phyloP scores from a whole-genome alignment of 2,888 invertebrate species.

The Drosophila paramelanica region DNA sequence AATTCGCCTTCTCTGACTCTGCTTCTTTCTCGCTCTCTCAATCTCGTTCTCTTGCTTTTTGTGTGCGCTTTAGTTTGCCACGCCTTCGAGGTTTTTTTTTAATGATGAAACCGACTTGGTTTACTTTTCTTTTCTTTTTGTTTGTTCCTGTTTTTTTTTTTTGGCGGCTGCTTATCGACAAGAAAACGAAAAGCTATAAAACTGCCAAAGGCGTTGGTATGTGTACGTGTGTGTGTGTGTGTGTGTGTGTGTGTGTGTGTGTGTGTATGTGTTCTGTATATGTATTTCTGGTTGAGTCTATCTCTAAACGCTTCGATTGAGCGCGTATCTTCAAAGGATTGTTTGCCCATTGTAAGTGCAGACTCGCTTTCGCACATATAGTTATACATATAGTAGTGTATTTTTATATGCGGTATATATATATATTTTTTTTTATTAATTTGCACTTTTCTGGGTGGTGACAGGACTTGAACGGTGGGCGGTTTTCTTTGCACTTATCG shows the following conservation, averaged over 20 bases:
- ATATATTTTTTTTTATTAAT: constrained; percentile 40
- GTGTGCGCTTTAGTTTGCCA: constrained; percentile 30
- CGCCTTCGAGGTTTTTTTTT: constrained; percentile 30
- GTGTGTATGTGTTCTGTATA: constrained; percentile 9
- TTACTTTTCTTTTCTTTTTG: constrained; percentile 15
- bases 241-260: too few species aligned
- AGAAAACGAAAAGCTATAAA: constrained; percentile 44
- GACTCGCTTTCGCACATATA: background rate
- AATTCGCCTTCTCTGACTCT: constrained; percentile 1
- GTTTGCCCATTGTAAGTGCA: background rate
- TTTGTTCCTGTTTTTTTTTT: constrained; percentile 14
- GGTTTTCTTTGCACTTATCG: constrained; percentile 60
- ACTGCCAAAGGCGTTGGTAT: constrained; percentile 34
- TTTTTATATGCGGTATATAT: background rate
- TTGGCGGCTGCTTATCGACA: constrained; percentile 46
- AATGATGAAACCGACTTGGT: constrained; percentile 38
- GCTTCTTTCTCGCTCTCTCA: background rate
- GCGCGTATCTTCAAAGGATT: constrained; percentile 59
- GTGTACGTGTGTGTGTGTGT: background rate
- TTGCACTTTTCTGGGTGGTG: constrained; percentile 35
- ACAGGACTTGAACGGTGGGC: background rate
- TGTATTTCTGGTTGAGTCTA: constrained; percentile 6
- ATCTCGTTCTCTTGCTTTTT: background rate
- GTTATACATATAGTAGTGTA: background rate
- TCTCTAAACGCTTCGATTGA: constrained; percentile 47